Evolutionary conservation across 2,888 invertebrate genomes (phyloP).

Genomic region (Zaprionus obscuricornis): DNA sequence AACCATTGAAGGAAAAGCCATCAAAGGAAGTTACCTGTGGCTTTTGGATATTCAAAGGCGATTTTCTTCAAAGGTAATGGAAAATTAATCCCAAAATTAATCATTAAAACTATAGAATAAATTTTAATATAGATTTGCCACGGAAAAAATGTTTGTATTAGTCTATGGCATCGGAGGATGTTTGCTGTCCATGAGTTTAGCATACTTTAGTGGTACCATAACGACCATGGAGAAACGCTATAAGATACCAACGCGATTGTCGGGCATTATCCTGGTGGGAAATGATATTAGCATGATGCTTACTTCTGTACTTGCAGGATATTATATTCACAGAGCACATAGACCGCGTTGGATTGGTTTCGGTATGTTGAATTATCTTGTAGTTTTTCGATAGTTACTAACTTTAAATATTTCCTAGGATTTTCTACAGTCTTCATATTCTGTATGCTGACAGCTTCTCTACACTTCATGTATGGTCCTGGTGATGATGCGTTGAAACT

Average conservation of each 20-base stretch:
- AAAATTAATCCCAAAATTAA: not conserved
- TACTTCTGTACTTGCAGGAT: conserved; percentile 87
- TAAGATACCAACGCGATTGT: conserved; percentile 88
- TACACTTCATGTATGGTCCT: conserved; percentile 88
- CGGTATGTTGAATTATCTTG: conserved; percentile 57
- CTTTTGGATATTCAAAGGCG: conserved; percentile 85
- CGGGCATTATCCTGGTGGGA: conserved; percentile 88
- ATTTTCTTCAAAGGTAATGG: conserved; percentile 85
- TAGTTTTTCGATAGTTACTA: no score
- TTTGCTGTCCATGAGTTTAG: conserved; percentile 87
- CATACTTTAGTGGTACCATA: conserved; percentile 89
- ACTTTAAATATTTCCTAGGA: conserved; percentile 68
- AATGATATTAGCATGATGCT: conserved; percentile 89
- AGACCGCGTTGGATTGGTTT: conserved; percentile 89
- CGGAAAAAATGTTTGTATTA: conserved; percentile 83
- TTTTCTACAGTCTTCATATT: conserved; percentile 86
- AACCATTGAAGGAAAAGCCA: conserved; percentile 10
- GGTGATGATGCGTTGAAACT: conserved; percentile 87
- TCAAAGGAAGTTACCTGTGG: conserved; percentile 84
- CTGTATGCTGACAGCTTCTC: conserved; percentile 87
- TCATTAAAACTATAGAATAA: no score
- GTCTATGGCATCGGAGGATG: conserved; percentile 88
- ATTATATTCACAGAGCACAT: conserved; percentile 88
- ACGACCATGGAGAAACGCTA: conserved; percentile 89
- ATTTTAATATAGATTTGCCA: conserved; percentile 79